Base-by-base conservation (phyloP, 2,888 invertebrate species). In the Euproctis similis region DNA sequence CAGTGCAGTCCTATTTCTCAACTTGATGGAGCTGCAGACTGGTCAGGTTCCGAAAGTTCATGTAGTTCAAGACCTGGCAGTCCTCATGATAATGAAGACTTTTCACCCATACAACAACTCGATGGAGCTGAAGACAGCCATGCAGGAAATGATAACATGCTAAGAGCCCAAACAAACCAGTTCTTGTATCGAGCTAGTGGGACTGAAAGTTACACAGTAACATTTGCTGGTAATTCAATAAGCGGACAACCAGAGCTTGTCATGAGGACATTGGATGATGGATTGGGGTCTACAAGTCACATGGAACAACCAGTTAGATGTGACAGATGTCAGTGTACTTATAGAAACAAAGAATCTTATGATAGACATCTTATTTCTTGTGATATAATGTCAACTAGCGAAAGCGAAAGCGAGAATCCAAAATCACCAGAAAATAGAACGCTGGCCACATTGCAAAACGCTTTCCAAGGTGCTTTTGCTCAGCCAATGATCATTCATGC, bases 261-360 rank as follows among this genome's bases (percentile, higher is more conserved):
- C 1, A 84, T 84, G 80, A 59, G 82, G 31, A 73, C 82, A 3
- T 53, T 82, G 34, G 84, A 81, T 30, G 84, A 85, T 28, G 63
- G 59, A 13, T 58, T 71, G 13, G 59, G 58, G 1, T 59, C 64
- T 23, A 57, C 80, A 18, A 85, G 85, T 24, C 82, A 86, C 29
- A 84, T 86, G 20, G 91, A 92, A 48, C 88, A 90, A 49, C 92
- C 93, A 4, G 95, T 96, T 1, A 92, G 93, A 53, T 97, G 96
- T 69, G 90, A 92, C 47, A 88, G 93, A 40, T 97, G 96, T 60
- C 93, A 93, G 53, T 92, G 95, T 57, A 94, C 94, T 2, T 95
- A 94, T 57, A 86, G 94, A 52, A 94, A 93, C 26, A 90, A 90
- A 40, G 90, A 91, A 35, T 94, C 94, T 29, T 95, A 91, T 56